Evolutionary conservation across 2,797 vertebrate genomes (phyloP).

Genomic region (Falco peregrinus): DNA sequence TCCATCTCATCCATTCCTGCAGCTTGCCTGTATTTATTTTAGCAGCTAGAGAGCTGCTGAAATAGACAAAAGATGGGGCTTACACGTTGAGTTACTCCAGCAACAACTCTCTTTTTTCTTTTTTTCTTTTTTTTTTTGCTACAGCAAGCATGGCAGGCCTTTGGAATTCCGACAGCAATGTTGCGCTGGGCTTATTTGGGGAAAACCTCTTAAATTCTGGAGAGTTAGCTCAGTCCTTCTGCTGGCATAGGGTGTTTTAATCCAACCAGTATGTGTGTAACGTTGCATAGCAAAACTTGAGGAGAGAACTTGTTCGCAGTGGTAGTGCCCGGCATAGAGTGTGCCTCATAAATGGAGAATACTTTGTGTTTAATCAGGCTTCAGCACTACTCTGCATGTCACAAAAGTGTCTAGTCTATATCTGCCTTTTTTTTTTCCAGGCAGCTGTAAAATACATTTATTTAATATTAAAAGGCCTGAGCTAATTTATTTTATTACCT

Average conservation of each 20-base stretch:
- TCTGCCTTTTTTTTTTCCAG: background rate
- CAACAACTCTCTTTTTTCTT: background rate
- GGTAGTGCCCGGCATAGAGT: background rate
- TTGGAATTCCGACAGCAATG: background rate
- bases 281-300: background rate
- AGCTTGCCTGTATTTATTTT: background rate
- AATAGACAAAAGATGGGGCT: background rate
- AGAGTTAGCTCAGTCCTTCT: background rate
- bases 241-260: background rate
- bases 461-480: slow-evolving; percentile 56
- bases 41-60: background rate
- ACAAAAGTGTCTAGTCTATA: background rate
- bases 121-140: background rate
- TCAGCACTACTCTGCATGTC: slow-evolving; percentile 19
- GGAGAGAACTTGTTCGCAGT: background rate
- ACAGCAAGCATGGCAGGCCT: background rate
- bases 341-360: background rate
- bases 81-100: background rate
- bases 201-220: background rate
- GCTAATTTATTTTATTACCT: slow-evolving; percentile 60
- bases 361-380: background rate
- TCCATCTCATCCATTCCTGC: background rate
- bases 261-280: background rate
- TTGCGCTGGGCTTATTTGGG: background rate
- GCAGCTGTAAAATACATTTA: slow-evolving; percentile 70